Percentiles rank a stretch among this genome's conserved stretches.
phyloP scores from a whole-genome alignment of 2,888 invertebrate genomes.

The Pammene fasciana region DNA sequence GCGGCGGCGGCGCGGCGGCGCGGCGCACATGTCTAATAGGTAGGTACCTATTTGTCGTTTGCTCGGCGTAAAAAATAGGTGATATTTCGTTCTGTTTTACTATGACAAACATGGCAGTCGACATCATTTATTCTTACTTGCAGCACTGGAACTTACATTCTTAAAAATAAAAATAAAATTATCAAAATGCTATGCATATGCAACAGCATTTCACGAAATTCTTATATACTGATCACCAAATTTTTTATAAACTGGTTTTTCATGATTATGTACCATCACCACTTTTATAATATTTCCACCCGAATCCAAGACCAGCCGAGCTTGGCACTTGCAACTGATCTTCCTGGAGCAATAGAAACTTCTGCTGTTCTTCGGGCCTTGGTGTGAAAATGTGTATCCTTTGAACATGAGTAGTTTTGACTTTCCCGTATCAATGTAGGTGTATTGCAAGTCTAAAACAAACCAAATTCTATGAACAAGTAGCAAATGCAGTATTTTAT shows the following conservation, averaged over 20 bases:
- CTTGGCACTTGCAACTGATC: constrained; percentile 30
- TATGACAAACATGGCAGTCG: too few relatives aligned
- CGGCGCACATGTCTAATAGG: too few relatives aligned
- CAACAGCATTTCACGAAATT: constrained; percentile 1
- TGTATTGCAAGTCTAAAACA: constrained; percentile 4
- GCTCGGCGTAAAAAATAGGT: too few relatives aligned
- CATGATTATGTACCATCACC: constrained; percentile 17
- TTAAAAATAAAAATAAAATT: too few relatives aligned
- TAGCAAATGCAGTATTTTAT: too few relatives aligned
- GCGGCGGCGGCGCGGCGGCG: too few relatives aligned
- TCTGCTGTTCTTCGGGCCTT: constrained; percentile 33
- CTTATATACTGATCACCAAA: constrained; percentile 11
- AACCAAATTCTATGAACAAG: not conserved
- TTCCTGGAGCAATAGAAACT: constrained; percentile 35
- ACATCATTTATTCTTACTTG: too few relatives aligned
- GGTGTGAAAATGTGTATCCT: constrained; percentile 49
- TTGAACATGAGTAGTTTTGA: constrained; percentile 44
- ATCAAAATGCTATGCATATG: not conserved
- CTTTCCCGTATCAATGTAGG: constrained; percentile 18
- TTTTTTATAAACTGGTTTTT: constrained; percentile 16
- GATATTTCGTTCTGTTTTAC: too few relatives aligned
- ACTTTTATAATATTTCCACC: constrained; percentile 17
- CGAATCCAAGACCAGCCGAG: constrained; percentile 3
- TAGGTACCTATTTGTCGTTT: too few relatives aligned
- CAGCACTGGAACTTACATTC: too few relatives aligned